Evolutionary conservation across 2,113 vertebrate species (phyloP).

Genomic region (Scytalopus superciliaris): DNA sequence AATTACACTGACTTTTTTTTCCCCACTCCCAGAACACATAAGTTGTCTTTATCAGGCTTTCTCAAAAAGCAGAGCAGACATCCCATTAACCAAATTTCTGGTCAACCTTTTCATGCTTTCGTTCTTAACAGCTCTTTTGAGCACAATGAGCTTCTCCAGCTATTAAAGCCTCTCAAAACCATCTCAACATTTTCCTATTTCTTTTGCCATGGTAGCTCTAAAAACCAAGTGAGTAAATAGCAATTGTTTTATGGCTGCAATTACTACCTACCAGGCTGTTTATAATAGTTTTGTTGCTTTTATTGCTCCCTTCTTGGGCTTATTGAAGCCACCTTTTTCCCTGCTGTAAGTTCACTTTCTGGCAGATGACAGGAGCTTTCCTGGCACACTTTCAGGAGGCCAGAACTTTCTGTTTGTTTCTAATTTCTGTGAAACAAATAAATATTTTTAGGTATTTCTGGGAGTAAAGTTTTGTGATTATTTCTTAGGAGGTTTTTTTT

Average conservation of each 20-base stretch:
- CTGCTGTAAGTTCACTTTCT: conserved; percentile 35
- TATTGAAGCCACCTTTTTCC: conserved; percentile 44
- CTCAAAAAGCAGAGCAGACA: not conserved
- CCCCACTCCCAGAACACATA: fast-evolving
- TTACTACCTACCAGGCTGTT: conserved; percentile 47
- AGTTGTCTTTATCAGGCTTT: not conserved
- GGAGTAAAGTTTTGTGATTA: not conserved
- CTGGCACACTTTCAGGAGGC: not conserved
- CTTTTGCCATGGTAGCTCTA: not conserved
- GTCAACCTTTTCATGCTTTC: not conserved
- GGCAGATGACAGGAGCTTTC: conserved; percentile 27
- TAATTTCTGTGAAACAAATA: not conserved
- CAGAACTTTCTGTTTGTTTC: conserved; percentile 21
- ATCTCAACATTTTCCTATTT: not conserved
- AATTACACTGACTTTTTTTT: not conserved
- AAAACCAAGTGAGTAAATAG: not conserved
- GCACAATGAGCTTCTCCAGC: not conserved
- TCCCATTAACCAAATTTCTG: not conserved
- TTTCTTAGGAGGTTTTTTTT: not conserved
- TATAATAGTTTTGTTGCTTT: conserved; percentile 41
- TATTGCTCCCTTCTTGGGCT: conserved; percentile 20
- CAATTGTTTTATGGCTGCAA: not conserved
- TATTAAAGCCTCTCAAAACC: not conserved
- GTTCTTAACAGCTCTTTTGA: not conserved
- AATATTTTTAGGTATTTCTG: not conserved